These are phyloP conservation scores for Elaeidobius kamerunicus DNA, from an alignment of 2,888 invertebrate genomes.

Conservation along the genomic window DNA sequence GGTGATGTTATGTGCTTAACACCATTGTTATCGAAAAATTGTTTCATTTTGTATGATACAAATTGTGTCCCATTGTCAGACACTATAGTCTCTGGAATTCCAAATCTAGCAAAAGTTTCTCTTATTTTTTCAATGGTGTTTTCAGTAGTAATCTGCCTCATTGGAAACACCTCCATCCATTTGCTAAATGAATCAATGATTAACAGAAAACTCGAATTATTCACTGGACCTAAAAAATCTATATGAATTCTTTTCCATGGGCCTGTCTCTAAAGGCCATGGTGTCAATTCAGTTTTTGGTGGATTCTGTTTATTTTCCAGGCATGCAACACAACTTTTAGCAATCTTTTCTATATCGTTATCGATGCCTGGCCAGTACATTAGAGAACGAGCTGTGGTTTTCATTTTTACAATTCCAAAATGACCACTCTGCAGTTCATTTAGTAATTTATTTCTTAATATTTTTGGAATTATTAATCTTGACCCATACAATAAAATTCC, in stretches of 20 bases:
- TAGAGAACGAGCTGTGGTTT: no score
- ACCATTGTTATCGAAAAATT: background rate
- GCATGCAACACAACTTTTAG: no score
- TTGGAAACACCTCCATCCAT: conserved; percentile 9
- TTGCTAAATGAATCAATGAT: conserved; percentile 4
- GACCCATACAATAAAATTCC: background rate
- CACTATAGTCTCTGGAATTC: no score
- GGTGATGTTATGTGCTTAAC: background rate
- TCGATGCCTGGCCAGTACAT: no score
- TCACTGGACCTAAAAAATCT: conserved; percentile 9
- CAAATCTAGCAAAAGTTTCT: conserved; percentile 8
- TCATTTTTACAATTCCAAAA: no score
- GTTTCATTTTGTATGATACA: background rate
- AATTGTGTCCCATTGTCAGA: background rate
- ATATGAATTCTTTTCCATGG: conserved; percentile 6
- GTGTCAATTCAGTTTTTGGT: no score
- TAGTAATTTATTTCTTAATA: background rate
- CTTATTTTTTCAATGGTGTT: background rate
- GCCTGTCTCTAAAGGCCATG: conserved; percentile 4
- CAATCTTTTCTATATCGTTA: no score
- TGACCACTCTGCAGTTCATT: background rate
- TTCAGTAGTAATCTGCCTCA: background rate
- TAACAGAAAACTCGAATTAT: conserved; percentile 1
- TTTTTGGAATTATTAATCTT: background rate
- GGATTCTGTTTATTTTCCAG: no score